These are phyloP conservation scores for Rhopalosiphum maidis DNA, from an alignment of 1,140 invertebrate species.

Conservation along the genomic window DNA sequence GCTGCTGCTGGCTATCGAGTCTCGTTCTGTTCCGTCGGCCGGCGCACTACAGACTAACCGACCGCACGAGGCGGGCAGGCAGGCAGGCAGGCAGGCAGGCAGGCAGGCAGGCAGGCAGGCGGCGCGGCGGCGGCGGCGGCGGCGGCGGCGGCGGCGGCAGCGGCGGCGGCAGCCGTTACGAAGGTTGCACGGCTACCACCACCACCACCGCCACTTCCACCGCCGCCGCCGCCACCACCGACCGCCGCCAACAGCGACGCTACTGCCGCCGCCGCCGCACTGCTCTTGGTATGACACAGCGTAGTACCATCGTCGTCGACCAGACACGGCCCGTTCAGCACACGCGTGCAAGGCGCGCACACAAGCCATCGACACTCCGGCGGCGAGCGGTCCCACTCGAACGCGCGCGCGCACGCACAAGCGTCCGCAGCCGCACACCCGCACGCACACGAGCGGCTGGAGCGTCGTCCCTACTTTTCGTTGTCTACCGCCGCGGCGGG, in stretches of 20 bases:
- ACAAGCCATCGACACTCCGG: not conserved
- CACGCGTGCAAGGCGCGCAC: not conserved
- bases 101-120: constrained; percentile 14
- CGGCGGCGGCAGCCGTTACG: constrained; percentile 36
- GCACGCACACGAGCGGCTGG: not conserved
- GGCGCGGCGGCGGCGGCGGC: constrained; percentile 21
- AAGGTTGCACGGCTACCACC: constrained; percentile 33
- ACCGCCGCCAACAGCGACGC: not conserved
- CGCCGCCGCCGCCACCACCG: not conserved
- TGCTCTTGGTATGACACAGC: not conserved
- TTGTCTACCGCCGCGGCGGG: not conserved
- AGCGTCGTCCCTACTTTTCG: not conserved
- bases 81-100: too few species aligned
- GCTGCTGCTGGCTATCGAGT: not conserved
- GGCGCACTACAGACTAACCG: constrained; percentile 48
- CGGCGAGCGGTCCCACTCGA: not conserved
- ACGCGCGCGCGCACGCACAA: not conserved
- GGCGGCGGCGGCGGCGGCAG: constrained; percentile 6
- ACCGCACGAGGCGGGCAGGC: constrained; percentile 39
- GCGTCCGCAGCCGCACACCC: not conserved
- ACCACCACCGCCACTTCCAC: not conserved
- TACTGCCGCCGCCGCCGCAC: not conserved
- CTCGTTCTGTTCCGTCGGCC: constrained; percentile 40
- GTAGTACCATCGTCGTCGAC: constrained; percentile 42
- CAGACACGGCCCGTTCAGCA: not conserved